Evolutionary conservation across 2,797 vertebrate species (phyloP), one percentile per base, ranked within the genome.

Genomic region (Simalia tracyae): DNA sequence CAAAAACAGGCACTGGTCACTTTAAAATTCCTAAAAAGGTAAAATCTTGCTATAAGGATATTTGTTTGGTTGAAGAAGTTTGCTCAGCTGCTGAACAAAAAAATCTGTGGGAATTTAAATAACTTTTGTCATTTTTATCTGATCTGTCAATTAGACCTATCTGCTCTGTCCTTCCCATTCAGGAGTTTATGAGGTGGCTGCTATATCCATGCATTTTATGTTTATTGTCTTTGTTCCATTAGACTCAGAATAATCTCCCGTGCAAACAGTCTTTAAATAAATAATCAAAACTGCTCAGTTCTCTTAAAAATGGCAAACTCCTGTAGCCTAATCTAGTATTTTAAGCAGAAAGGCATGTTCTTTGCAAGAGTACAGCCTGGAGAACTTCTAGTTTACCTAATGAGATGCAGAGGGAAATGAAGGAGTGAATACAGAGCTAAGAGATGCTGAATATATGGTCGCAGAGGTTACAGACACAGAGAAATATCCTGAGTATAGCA

Each of bases 61-160:
- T 93, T 95, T 96, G 2, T 36, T 92, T 94, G 92, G 17, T 4
- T 88, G 90, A 92, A 61, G 85, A 93, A 63, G 1, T 81, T 88
- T 95, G 9, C 0, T 64, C 17, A 87, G 68, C 0, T 31, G 92
- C 3, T 7, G 64, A 59, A 89, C 31, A 6, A 28, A 36, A 68
- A 91, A 28, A 87, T 94, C 6, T 85, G 1, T 59, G 26, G 88
- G 6, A 88, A 93, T 64, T 93, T 94, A 89, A 93, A 88, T 94
- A 3, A 89, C 8, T 93, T 10, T 72, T 94, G 24, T 15, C 92
- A 9, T 72, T 95, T 72, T 88, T 28, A 0, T 76, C 88, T 92
- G 84, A 7, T 84, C 46, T 92, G 66, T 3, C 87, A 36, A 12
- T 57, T 26, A 89, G 86, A 88, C 60, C n/a, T 89, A 87, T 8